Evolutionary conservation across 2,888 invertebrate species (phyloP).

Genomic region (Drosophila acutilabella): DNA sequence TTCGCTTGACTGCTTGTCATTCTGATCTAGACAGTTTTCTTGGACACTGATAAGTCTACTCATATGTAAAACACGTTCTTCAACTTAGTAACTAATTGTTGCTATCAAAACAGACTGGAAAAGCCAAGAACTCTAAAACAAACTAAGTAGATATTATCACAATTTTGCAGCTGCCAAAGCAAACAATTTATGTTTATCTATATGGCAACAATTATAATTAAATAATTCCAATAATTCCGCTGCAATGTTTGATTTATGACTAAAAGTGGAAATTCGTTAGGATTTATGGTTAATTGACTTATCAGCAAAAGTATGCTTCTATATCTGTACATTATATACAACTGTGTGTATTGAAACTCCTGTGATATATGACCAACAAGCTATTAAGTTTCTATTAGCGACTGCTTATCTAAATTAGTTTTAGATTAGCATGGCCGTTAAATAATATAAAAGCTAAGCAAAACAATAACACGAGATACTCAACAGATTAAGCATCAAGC

Average conservation of each 20-base stretch:
- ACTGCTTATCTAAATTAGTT: conserved; percentile 21
- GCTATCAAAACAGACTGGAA: background rate
- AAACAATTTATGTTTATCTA: conserved; percentile 19
- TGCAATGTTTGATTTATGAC: conserved; percentile 24
- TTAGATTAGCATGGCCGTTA: conserved; percentile 22
- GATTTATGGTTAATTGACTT: conserved; percentile 22
- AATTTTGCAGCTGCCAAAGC: conserved; percentile 1
- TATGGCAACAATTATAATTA: background rate
- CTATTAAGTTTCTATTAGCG: conserved; percentile 43
- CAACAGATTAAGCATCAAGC: conserved; percentile 21
- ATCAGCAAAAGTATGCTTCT: conserved; percentile 10
- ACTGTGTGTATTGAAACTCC: background rate
- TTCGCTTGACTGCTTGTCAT: too few species aligned
- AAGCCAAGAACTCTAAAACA: background rate
- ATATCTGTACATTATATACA: background rate
- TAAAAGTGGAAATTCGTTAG: conserved; percentile 4
- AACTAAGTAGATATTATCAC: background rate
- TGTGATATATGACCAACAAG: conserved; percentile 6
- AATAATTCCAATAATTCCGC: conserved; percentile 7
- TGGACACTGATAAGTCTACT: too few species aligned
- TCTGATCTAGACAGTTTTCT: too few species aligned
- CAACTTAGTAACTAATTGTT: background rate
- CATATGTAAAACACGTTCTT: too few species aligned
- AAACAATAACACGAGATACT: background rate
- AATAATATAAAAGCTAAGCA: background rate